Evolutionary conservation across 2,113 vertebrate genomes (phyloP), one percentile per base, ranked within the genome.

Genomic region (Xenopus tropicalis): DNA sequence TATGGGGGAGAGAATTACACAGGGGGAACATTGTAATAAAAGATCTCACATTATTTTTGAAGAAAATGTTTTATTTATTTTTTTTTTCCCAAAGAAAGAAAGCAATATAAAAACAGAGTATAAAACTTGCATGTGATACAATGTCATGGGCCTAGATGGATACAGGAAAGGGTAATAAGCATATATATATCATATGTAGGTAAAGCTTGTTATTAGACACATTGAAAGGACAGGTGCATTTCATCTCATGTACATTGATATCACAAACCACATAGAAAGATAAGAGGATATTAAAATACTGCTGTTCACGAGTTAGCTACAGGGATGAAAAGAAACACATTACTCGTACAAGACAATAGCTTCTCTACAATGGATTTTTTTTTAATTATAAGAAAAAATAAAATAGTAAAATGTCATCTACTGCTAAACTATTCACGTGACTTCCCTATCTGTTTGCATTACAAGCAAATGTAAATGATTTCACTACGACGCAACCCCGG

Each of bases 81-180:
- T 93, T 93, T n/a, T 93, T 93, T 91, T 87, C 83, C 89, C 88
- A 74, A 90, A 97, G 91, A 88, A 91, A 98, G 93, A 97, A 94
- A 95, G 96, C 93, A 93, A 98, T 98, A 98, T 98, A 98, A 98
- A 98, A 98, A 97, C 97, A 98, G 96, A 96, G 95, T 97, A 96
- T 92, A 98, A 98, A 98, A 98, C 93, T 95, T 94, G 91, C 89
- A 88, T 91, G 91, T 94, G 93, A 95, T 93, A 95, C 91, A 89
- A 88, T 70, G 89, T 89, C 86, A 14, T 86, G 79, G 88, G 86
- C 85, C 90, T 93, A 96, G 92, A 92, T 86, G 86, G 92, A 90
- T 92, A 95, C 93, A 93, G 93, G 84, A 92, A 93, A 90, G 91
- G 91, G 92, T 93, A 94, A 93, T 92, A 93, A 95, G 92, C 91